Base-by-base conservation (phyloP, 2,888 invertebrate genomes). In the Dioctria linearis region DNA sequence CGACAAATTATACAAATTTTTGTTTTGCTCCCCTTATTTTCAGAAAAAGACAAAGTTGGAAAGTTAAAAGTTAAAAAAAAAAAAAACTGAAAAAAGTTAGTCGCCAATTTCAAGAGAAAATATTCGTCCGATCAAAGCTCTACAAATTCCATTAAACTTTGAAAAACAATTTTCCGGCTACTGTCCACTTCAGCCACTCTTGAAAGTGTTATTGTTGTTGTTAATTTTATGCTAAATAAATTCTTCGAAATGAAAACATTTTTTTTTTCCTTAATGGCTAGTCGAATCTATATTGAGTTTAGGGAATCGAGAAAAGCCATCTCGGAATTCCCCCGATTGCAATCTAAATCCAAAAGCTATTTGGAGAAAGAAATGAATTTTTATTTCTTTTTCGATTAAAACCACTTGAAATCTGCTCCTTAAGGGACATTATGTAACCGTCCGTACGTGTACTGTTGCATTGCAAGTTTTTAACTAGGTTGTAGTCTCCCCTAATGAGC, bases 301-400 rank as follows among this genome's bases (percentile, higher is more conserved):
- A 25, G 25, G 25, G 25, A 25, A 25, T 25, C 25, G 25, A 25
- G 25, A 25, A 25, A 25, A 25, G 25, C 25, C 25, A 25, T 25
- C 25, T 25, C 25, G 25, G 25, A 25, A 25, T 25, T 25, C 0
- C 25, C 25, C 25, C 25, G 25, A 25, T 25, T 25, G 25, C 25
- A 25, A 25, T 25, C 25, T 25, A 25, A 25, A 25, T 25, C 25
- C 25, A 25, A 25, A 25, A 25, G 25, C 25, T 25, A 25, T 25
- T 25, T 65, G 65, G 65, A 40, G 65, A 65, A 40, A 42, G 39
- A n/a, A 65, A n/a, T 3, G 39, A 65, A 40, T 65, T n/a, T n/a
- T n/a, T 65, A 65, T 65, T 65, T 11, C 39, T 40, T 40, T 11
- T 25, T 25, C 25, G 25, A 25, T 25, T 25, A 25, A 25, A 25